Conservation (phyloP, 2,113 vertebrate genomes). For the Crotophaga sulcirostris region DNA sequence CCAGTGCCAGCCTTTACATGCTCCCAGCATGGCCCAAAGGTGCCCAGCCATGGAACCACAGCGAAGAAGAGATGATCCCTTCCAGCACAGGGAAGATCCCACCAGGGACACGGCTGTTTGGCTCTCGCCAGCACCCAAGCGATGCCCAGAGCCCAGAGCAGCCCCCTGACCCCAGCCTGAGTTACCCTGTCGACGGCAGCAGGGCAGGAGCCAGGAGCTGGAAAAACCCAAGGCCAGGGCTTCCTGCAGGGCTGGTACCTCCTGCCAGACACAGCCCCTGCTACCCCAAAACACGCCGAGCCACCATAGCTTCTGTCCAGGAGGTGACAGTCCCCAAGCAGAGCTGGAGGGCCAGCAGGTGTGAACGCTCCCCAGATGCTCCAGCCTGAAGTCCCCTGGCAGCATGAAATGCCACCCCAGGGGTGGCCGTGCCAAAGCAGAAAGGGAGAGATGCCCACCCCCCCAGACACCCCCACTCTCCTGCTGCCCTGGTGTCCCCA, state of each 20-base stretch:
- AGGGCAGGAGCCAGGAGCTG: neutral
- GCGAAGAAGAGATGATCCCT: neutral
- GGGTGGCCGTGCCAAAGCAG: neutral
- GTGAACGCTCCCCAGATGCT: accelerated
- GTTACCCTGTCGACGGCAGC: neutral
- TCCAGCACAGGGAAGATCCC: neutral
- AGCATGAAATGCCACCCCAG: neutral
- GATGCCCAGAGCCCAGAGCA: accelerated
- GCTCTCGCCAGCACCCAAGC: accelerated
- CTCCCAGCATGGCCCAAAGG: accelerated
- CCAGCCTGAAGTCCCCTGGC: neutral
- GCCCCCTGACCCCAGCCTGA: neutral
- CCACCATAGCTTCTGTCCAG: neutral
- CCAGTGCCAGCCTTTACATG: neutral
- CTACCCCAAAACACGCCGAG: neutral
- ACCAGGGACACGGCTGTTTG: neutral
- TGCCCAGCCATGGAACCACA: accelerated
- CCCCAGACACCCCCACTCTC: no score
- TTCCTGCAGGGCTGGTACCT: neutral
- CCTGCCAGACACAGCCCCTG: neutral
- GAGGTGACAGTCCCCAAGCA: neutral
- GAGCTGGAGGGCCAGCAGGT: neutral
- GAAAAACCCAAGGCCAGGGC: neutral
- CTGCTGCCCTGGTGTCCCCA: neutral
- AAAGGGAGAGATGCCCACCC: neutral